Base-by-base conservation (phyloP, 2,888 invertebrate genomes). In the Miltochrista miniata region DNA sequence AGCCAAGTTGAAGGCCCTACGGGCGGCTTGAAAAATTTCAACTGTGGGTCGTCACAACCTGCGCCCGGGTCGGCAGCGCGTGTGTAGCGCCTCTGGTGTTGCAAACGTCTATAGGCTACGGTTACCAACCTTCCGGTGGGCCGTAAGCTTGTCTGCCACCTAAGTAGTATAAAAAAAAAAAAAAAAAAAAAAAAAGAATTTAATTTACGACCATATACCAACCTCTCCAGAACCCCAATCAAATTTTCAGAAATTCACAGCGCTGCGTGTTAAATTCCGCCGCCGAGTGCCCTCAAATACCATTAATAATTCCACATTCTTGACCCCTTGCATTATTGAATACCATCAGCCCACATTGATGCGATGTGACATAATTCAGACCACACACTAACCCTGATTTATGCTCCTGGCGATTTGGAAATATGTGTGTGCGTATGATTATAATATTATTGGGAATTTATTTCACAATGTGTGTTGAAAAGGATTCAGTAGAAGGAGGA, bases 311-410 rank as follows among this genome's bases (percentile, higher is more conserved):
- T 47, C 37, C 48, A 33, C 35, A 53, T 45, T 48, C 45, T 43
- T 50, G 45, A 52, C 59, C 54, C 34, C 41, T 18, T 59, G 34
- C 48, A 55, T 54, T 51, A 54, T 54, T 51, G 44, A 54, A 10
- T 40, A 34, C 31, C 8, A 47, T 30, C 48, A 13, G 48, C 18
- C 38, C 12, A 45, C 45, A 45, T 45, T 52, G 48, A 43, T 33
- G 33, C 33, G 39, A 51, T 33, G 33, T 31, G 39, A 51, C 37
- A 48, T 61, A 54, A n/a, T n/a, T n/a, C 45, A 46, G 45, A 37
- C 9, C 30, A 24, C 35, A 30, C 42, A 13, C 46, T 38, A 18
- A 38, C 42, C 36, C 40, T 46, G 57, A 60, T 54, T 54, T 52
- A 60, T 54, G 36, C 40, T 31, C 11, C 31, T 34, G 4, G 34